phyloP scores from a whole-genome alignment of 2,888 invertebrate species.

The Drosophila birchii region DNA sequence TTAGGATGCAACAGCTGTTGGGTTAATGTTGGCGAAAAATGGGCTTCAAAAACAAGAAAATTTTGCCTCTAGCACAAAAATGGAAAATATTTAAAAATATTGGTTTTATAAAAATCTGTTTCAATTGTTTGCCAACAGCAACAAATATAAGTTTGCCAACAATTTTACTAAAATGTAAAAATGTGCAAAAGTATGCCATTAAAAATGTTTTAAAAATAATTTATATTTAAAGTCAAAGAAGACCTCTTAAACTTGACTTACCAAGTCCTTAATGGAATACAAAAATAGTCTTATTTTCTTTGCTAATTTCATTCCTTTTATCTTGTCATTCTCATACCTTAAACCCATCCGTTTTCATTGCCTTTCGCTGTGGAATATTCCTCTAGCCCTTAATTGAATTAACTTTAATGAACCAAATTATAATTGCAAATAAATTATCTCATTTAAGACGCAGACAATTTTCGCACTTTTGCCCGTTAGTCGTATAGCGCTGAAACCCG shows the following conservation, averaged over 20 bases:
- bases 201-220: no score
- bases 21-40: constrained; percentile 6
- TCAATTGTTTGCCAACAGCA: background rate
- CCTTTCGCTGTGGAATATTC: background rate
- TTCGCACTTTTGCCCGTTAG: constrained; percentile 33
- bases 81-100: background rate
- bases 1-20: constrained; percentile 45
- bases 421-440: constrained; percentile 53
- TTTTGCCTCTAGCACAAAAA: background rate
- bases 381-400: constrained; percentile 34
- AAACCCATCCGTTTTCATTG: background rate
- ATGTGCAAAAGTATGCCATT: background rate
- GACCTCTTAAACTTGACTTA: no score
- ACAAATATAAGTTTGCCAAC: background rate
- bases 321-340: constrained; percentile 5
- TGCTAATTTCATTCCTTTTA: constrained; percentile 6
- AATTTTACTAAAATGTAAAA: background rate
- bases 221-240: background rate
- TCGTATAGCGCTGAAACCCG: constrained; percentile 15
- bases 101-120: background rate
- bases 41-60: background rate
- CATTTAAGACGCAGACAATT: constrained; percentile 23
- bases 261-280: background rate
- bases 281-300: background rate
- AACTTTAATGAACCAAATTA: constrained; percentile 47